phyloP scores from a whole-genome alignment of 2,797 vertebrate genomes.

The Mareca strepera region DNA sequence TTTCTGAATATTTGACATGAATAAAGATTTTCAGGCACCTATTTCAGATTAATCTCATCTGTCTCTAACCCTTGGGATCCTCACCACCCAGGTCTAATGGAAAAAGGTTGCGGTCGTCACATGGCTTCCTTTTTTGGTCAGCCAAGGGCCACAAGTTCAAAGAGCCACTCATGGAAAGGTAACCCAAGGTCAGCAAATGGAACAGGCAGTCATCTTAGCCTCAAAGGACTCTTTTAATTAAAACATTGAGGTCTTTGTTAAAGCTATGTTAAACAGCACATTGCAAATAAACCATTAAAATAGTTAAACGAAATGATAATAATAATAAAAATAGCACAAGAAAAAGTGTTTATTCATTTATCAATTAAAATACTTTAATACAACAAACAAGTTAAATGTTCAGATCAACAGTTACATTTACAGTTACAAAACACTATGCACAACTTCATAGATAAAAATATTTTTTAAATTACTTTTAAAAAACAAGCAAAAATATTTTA shows the following conservation, averaged over 20 bases:
- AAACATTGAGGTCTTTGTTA: constrained; percentile 98
- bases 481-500: constrained; percentile 4
- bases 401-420: constrained; percentile 69
- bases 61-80: constrained; percentile 94
- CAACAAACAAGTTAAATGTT: constrained; percentile 57
- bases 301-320: constrained; percentile 77
- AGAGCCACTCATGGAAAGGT: constrained; percentile 96
- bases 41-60: constrained; percentile 95
- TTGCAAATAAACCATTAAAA: constrained; percentile 83
- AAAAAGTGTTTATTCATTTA: constrained; percentile 71
- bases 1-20: constrained; percentile 84
- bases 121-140: constrained; percentile 96
- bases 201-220: constrained; percentile 91
- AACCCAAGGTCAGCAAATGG: constrained; percentile 97
- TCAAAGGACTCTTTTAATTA: constrained; percentile 98
- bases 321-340: constrained; percentile 75
- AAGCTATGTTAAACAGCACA: constrained; percentile 92
- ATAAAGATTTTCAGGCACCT: constrained; percentile 91
- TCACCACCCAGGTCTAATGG: constrained; percentile 97
- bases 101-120: constrained; percentile 91
- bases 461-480: constrained; percentile 42
- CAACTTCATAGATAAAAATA: neutral
- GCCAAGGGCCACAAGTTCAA: constrained; percentile 97
- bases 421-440: constrained; percentile 67
- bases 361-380: constrained; percentile 65